A percentile compares a stretch with the other conserved stretches of the same genome.
Evolutionary conservation across 2,888 invertebrate species (phyloP).

Genomic region (Sericinus montela): DNA sequence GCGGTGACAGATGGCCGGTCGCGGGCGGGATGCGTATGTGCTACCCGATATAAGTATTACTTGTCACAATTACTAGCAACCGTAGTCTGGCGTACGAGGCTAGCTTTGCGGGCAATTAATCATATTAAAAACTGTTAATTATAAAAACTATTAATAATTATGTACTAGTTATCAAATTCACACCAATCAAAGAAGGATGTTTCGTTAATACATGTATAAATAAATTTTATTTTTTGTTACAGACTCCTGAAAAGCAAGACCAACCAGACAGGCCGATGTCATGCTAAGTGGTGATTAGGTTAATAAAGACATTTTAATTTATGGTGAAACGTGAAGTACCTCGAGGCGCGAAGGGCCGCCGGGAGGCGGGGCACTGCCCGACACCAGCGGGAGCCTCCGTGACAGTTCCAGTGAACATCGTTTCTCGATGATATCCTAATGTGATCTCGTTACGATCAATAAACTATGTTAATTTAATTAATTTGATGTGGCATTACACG

Average conservation of each 20-base stretch:
- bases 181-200: too few relatives aligned
- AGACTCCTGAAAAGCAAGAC: constrained; percentile 82
- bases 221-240: constrained; percentile 69
- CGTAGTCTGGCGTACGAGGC: constrained; percentile 26
- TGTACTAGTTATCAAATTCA: too few relatives aligned
- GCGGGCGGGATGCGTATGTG: constrained; percentile 58
- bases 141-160: not conserved
- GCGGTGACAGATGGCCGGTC: constrained; percentile 75
- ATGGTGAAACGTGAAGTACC: constrained; percentile 62
- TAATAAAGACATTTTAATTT: constrained; percentile 60
- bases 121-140: constrained; percentile 4
- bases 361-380: constrained; percentile 31
- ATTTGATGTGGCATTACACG: constrained; percentile 75
- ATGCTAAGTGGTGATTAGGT: constrained; percentile 56
- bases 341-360: constrained; percentile 40
- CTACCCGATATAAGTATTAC: constrained; percentile 52
- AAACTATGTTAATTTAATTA: constrained; percentile 63
- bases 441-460: constrained; percentile 78
- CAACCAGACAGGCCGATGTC: constrained; percentile 79
- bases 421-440: constrained; percentile 72
- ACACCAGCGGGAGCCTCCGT: constrained; percentile 34
- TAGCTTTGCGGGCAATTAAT: too few relatives aligned
- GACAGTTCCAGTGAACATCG: constrained; percentile 67
- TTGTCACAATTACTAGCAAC: constrained; percentile 60
- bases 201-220: not conserved